These are phyloP conservation scores for Odontesthes bonariensis DNA, from an alignment of 2,113 vertebrate species.

Conservation along the genomic window DNA sequence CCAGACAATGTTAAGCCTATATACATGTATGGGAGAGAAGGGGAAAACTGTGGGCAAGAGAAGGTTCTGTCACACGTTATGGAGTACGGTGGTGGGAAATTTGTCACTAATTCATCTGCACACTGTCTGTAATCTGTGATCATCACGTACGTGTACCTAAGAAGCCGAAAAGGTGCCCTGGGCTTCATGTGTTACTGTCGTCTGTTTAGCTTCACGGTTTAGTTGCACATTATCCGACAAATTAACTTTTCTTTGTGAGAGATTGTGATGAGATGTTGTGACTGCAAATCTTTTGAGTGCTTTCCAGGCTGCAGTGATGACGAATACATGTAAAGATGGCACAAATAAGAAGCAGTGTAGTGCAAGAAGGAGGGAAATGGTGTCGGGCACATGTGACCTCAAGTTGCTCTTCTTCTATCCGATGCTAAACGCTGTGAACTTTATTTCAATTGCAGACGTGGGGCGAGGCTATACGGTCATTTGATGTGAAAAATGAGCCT, in stretches of 20 bases:
- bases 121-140: conserved; percentile 40
- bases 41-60: conserved; percentile 14
- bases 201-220: too few relatives aligned
- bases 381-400: not conserved
- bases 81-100: conserved; percentile 55
- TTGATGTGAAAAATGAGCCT: conserved; percentile 68
- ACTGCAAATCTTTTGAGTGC: conserved; percentile 46
- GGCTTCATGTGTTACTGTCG: too few relatives aligned
- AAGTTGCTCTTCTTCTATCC: conserved; percentile 2
- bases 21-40: conserved; percentile 54
- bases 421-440: conserved; percentile 12
- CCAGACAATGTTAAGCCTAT: conserved; percentile 70
- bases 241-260: not conserved
- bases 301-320: conserved; percentile 40
- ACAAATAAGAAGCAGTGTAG: not conserved
- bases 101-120: conserved; percentile 41
- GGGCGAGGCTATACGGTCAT: conserved; percentile 6
- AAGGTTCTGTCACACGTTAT: conserved; percentile 48
- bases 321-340: conserved; percentile 15
- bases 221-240: not conserved
- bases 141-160: not conserved
- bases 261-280: conserved; percentile 24
- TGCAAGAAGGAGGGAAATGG: not conserved
- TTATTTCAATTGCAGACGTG: conserved; percentile 25
- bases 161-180: not conserved